Base-by-base conservation (phyloP, 1,140 invertebrate genomes). In the Drosophila micromelanica region DNA sequence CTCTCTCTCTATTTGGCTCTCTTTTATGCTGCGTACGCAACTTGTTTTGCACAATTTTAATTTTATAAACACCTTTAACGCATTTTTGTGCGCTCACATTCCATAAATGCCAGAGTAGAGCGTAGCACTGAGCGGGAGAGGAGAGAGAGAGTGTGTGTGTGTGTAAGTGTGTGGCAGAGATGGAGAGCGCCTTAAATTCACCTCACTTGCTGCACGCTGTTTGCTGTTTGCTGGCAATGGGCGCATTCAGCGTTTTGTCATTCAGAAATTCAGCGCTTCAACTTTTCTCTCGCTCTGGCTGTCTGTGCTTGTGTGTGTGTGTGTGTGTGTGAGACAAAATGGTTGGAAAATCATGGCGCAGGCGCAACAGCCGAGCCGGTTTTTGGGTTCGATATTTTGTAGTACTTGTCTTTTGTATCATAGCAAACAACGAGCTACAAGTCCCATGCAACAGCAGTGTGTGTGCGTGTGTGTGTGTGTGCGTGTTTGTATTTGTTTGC, bases 21-120 rank as follows among this genome's bases (percentile, higher is more conserved):
- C 63, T 46, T 40, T 23, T 43, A 49, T 49, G 35, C 42, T 43
- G n/a, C 35, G 27, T 65, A 79, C 74, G 84, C 84, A 89, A 90
- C 84, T 89, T 89, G 84, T 89, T 89, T 90, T 90, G 85, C 84
- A 89, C 84, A 89, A 89, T 89, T 89, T 89, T 89, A 89, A 89
- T 89, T 89, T 90, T 89, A 89, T 89, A 89, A 89, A 89, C 84
- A 89, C 84, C 84, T 89, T 89, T 89, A 89, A 89, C 84, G 84
- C 84, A 89, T 89, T 90, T 89, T 89, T 89, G 76, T 85, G 80
- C 85, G 85, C 84, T 90, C 76, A 89, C 84, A 89, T 89, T 89
- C 84, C 84, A 89, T 90, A 89, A 89, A 89, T 89, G 80, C 84
- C 84, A 48, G 17, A 61, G 48, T 13, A 48, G 30, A 32, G 57